Base-by-base conservation (phyloP, 2,797 vertebrate species). In the Sebastes hopkinsi region DNA sequence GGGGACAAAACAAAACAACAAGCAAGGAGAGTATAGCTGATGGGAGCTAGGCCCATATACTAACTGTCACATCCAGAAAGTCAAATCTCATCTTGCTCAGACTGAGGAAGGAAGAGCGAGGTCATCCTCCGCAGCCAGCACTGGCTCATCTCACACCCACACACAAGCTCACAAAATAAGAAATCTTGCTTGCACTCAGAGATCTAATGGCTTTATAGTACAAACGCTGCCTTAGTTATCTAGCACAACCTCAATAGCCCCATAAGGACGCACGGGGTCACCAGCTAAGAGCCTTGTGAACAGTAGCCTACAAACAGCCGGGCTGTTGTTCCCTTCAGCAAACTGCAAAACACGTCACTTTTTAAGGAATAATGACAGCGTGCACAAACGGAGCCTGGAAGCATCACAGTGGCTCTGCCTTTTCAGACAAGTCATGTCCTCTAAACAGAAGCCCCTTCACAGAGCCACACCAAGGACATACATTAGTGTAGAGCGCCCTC, bases 61-160 rank as follows among this genome's bases (percentile, higher is more conserved):
- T 50, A 67, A 90, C 87, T 86, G 81, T 88, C 86, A 88, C 85
- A 86, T 87, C 75, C 54, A 70, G 66, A 85, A 89, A 92, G 89
- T 89, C 86, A 86, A 83, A 89, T 79, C 83, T 84, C 46, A 8
- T 89, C 83, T 87, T 25, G 36, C 67, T 61, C 73, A 85, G 80
- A 81, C 68, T 72, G 74, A 77, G 54, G 77, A 83, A 76, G 82
- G 79, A 83, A 76, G 82, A 92, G 87, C 72, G 79, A 92, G 94
- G 94, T 94, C 92, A 90, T 90, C 88, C 85, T 92, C 91, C 20
- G 54, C 87, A 87, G 91, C 87, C 75, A 82, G 79, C 77, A 90
- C 86, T 84, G 89, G 94, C 79, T 93, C 92, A 92, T 92, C 90
- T 81, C 81, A 84, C 90, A 74, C 92, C 86, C 89, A 86, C 88